These are phyloP conservation scores for Pangasius mekongensis DNA, from an alignment of 2,797 vertebrate genomes.

Conservation along the genomic window DNA sequence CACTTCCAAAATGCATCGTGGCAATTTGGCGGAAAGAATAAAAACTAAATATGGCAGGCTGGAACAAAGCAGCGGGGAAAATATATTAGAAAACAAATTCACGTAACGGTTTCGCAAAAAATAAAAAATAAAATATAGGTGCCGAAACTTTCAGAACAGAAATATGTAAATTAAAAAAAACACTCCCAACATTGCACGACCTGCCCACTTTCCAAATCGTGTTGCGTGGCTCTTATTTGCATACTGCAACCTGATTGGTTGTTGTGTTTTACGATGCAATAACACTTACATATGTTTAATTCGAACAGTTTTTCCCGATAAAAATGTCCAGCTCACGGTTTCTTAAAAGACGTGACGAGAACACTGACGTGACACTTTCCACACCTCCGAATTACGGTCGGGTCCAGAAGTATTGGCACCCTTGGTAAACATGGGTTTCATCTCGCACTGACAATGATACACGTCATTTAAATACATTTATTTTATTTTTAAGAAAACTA, in stretches of 20 bases:
- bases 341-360: neutral
- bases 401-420: constrained; percentile 7
- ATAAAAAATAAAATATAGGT: neutral
- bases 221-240: neutral
- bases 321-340: neutral
- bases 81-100: neutral
- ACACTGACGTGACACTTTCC: neutral
- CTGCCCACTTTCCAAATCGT: neutral
- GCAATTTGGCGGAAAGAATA: neutral
- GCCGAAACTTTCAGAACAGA: neutral
- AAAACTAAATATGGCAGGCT: neutral
- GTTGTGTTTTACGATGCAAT: neutral
- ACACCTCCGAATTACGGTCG: neutral
- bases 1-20: neutral
- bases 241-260: constrained; percentile 2
- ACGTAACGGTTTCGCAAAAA: neutral
- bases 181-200: neutral
- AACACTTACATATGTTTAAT: neutral
- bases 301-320: neutral
- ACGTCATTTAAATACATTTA: neutral
- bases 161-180: neutral
- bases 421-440: neutral
- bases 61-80: neutral
- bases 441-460: neutral
- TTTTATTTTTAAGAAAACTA: neutral